Conservation (phyloP, 2,113 vertebrate species). For the Uria lomvia region DNA sequence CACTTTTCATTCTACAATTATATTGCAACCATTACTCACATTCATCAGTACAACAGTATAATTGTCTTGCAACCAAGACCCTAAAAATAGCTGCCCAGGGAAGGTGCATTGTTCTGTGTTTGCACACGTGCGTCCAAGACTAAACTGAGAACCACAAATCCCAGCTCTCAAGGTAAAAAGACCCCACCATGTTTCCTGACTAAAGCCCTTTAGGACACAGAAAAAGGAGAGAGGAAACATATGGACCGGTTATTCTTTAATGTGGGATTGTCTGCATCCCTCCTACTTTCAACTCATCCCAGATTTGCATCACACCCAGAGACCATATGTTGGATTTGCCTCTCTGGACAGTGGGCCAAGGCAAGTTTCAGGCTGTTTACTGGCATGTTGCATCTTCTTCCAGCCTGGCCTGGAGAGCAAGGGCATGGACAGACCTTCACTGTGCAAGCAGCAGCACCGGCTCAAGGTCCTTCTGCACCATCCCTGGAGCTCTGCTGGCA, state of each 20-base stretch:
- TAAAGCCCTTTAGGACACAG: neutral
- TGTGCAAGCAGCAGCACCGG: neutral
- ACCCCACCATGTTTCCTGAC: conserved; percentile 10
- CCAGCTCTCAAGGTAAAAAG: neutral
- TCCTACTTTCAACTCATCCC: conserved; percentile 9
- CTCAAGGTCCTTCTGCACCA: neutral
- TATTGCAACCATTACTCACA: neutral
- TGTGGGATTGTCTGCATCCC: conserved; percentile 44
- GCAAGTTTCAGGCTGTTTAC: neutral
- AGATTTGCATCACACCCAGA: neutral
- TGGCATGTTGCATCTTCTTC: neutral
- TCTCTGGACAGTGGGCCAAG: neutral
- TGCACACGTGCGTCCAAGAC: neutral
- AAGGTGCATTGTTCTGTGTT: conserved; percentile 32
- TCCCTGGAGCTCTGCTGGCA: neutral
- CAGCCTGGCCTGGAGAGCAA: neutral
- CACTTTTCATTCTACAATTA: neutral
- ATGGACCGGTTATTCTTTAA: conserved; percentile 27
- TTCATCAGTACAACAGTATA: neutral
- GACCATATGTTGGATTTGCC: conserved; percentile 15
- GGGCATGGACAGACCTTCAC: neutral
- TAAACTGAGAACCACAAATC: neutral
- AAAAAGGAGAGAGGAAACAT: conserved; percentile 50
- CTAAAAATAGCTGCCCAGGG: conserved; percentile 42
- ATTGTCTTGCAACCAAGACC: conserved; percentile 1